Base-by-base conservation (phyloP, 2,888 invertebrate genomes). In the Crepidodera aurea region DNA sequence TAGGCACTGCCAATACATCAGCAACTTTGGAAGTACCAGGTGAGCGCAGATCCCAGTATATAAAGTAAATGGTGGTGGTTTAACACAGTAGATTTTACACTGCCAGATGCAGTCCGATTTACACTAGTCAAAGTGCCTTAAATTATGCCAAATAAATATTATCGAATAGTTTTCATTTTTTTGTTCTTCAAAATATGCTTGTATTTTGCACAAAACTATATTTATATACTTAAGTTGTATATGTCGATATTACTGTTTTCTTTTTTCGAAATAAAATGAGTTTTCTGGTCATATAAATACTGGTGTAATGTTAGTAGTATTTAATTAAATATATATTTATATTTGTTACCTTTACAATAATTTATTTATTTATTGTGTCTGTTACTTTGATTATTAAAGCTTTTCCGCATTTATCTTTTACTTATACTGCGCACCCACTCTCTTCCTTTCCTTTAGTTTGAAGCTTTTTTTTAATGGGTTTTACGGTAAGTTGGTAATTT, bases 1-100 rank as follows among this genome's bases (percentile, higher is more conserved):
- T 87, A 71, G 91, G 91, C 60, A 84, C 85, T 50, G 85, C 86
- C 56, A 86, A 84, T 73, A 90, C 90, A 44, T 85, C 87, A 46
- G 87, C 88, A 68, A 84, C 84, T 69, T 83, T 90, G 69, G 84
- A 85, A 78, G 89, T 90, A 74, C 86, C 89, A 85, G 88, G 87
- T 86, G 88, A 89, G 84, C 86, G 86, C 80, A 84, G 87, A 74
- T 84, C 84, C 72, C 73, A 79, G 64, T 82, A 81, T 69, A 77
- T 82, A 74, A 75, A 81, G 72, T 78, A 79, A 72, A 68, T 61
- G 76, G 77, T 76, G 76, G 74, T 73, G 76, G 76, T 71, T 27
- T 57, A 57, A 57, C 48, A 69, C 62, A 44, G 44, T 51, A 34
- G 62, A 18, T 61, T 53, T 42, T 50, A 19, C 71, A 73, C 72